These are phyloP conservation scores for Echinops telfairi DNA, from an alignment of 2,113 vertebrate species.

Conservation along the genomic window DNA sequence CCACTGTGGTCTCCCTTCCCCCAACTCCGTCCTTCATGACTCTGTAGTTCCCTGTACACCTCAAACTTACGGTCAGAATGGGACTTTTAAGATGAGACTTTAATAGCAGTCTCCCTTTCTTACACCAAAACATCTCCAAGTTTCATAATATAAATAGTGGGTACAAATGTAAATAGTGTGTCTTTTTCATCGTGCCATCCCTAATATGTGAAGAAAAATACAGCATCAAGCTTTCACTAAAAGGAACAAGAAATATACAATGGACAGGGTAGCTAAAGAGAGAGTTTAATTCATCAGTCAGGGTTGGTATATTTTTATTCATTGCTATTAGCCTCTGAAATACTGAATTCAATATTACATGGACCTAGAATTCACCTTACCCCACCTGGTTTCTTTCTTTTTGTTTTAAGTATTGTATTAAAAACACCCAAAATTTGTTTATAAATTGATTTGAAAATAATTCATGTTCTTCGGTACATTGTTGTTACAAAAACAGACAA, in stretches of 20 bases:
- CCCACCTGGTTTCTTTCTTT: not conserved
- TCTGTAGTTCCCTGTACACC: not conserved
- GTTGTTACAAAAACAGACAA: too few species aligned
- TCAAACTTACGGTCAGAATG: not conserved
- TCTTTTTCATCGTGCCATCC: not conserved
- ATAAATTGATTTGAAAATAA: constrained; percentile 8
- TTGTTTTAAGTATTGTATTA: too few species aligned
- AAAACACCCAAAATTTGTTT: not conserved
- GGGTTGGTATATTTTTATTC: not conserved
- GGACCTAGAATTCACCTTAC: not conserved
- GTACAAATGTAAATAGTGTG: not conserved
- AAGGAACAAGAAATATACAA: not conserved
- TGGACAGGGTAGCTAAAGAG: not conserved
- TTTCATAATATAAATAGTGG: constrained; percentile 1
- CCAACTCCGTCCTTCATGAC: not conserved
- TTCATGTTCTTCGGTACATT: not conserved
- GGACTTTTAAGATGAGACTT: not conserved
- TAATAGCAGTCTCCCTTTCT: not conserved
- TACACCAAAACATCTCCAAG: not conserved
- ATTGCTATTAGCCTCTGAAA: not conserved
- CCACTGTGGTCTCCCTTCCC: fast-evolving
- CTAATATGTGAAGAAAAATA: not conserved
- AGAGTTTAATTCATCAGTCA: not conserved
- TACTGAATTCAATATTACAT: not conserved
- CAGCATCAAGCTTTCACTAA: not conserved